A percentile compares a stretch with the other conserved stretches of the same genome.
Evolutionary conservation across 2,113 vertebrate genomes (phyloP).

Genomic region (Ptyas mucosa): DNA sequence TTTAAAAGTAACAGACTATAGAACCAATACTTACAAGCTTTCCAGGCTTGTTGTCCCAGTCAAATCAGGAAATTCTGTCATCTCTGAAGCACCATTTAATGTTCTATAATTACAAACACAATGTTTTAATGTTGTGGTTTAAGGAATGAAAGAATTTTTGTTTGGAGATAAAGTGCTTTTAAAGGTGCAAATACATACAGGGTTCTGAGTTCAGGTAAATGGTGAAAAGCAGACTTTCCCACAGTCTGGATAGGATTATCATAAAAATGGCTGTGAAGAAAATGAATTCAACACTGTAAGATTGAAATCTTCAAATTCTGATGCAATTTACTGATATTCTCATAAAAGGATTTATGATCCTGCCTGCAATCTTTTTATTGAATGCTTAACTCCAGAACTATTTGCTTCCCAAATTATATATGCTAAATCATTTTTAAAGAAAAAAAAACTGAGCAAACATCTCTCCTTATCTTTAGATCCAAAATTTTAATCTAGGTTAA

Average conservation of each 20-base stretch:
- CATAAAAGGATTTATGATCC: neutral
- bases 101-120: slow-evolving; percentile 72
- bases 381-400: neutral
- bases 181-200: slow-evolving; percentile 68
- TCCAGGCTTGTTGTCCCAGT: slow-evolving; percentile 87
- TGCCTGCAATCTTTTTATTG: slow-evolving; percentile 9
- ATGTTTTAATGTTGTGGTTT: slow-evolving; percentile 3
- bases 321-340: neutral
- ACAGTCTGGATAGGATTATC: slow-evolving; percentile 91
- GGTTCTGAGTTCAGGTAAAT: slow-evolving; percentile 84
- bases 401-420: neutral
- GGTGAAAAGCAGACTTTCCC: slow-evolving; percentile 86
- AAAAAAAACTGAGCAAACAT: neutral
- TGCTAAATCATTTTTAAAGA: neutral
- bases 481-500: neutral
- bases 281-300: slow-evolving; percentile 21
- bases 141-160: neutral
- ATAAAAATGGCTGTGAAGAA: slow-evolving; percentile 85
- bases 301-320: neutral
- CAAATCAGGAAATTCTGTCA: slow-evolving; percentile 89
- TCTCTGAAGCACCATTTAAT: slow-evolving; percentile 88
- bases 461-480: neutral
- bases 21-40: slow-evolving; percentile 81
- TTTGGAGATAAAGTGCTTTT: slow-evolving; percentile 7
- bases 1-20: slow-evolving; percentile 9